Base-by-base conservation (phyloP, 2,888 invertebrate genomes). In the Volucella bombylans region DNA sequence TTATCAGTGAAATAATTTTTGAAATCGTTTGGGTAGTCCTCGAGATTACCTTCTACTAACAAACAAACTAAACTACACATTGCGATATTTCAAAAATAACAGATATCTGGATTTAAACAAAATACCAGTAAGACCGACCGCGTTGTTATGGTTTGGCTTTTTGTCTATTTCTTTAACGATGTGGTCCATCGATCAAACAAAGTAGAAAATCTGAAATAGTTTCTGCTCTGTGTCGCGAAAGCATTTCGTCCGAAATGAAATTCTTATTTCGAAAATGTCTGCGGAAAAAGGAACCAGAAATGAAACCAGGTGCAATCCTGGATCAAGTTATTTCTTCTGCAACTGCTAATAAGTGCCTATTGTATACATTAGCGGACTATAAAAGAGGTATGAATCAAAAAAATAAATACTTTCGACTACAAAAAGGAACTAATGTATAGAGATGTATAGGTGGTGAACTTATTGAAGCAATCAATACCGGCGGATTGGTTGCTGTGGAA, bases 301-400 rank as follows among this genome's bases (percentile, higher is more conserved):
- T 91, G 90, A 91, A 91, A 86, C 92, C 92, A 10, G 96, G 97
- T 69, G 96, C 96, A 47, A 97, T 97, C 81, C 94, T 97, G 89
- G 97, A 97, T 90, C 93, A 97, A 59, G 97, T 97, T 86, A 97
- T 97, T 89, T 97, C 96, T 0, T 91, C 91, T 43, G 95, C 96
- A 76, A 95, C 95, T 88, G 95, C 97, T 89, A 97, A 96, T 89
- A 96, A 97, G 90, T 97, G 97, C 87, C 93, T 97, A 31, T 93
- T 97, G 0, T 97, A 97, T 90, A 96, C 96, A 90, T 92, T 97
- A 78, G 97, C 97, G 8, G 96, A 97, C 92, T 97, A 97, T 90
- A 97, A 97, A 90, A 96, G 97, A 92, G 96, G 95, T 95, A 71
- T 76, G 12, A 15, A 10, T 0, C 18, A 43, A 74, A n/a, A n/a